phyloP scores from a whole-genome alignment of 2,113 vertebrate species.

The Amphilophus citrinellus region DNA sequence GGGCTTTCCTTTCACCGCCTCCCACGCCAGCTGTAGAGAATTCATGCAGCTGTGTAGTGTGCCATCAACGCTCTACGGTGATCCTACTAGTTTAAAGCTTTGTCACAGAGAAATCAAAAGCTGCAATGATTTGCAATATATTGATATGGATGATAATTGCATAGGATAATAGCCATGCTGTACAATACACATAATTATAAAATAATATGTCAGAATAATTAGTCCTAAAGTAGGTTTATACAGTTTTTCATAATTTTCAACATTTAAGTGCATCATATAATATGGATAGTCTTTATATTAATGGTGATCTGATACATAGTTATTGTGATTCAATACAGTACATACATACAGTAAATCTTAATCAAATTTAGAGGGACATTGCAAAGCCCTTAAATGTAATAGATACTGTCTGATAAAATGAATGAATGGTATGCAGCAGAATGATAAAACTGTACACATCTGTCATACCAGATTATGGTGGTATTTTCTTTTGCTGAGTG shows the following conservation, averaged over 20 bases:
- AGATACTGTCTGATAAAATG: slow-evolving; percentile 59
- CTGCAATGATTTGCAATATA: slow-evolving; percentile 76
- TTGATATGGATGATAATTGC: slow-evolving; percentile 89
- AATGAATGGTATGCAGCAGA: slow-evolving; percentile 70
- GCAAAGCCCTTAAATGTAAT: slow-evolving; percentile 84
- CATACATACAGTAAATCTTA: slow-evolving; percentile 73
- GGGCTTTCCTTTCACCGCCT: slow-evolving; percentile 79
- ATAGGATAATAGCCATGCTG: slow-evolving; percentile 99
- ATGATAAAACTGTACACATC: slow-evolving; percentile 81
- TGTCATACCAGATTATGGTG: slow-evolving; percentile 66
- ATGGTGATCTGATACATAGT: slow-evolving; percentile 69
- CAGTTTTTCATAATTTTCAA: slow-evolving; percentile 74
- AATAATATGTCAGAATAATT: slow-evolving; percentile 85
- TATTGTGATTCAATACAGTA: slow-evolving; percentile 72
- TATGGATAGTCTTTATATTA: slow-evolving; percentile 85
- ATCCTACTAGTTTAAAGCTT: slow-evolving; percentile 88
- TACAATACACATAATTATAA: slow-evolving; percentile 82
- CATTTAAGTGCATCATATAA: slow-evolving; percentile 92
- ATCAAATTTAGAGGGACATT: slow-evolving; percentile 78
- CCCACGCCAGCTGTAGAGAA: slow-evolving; percentile 81
- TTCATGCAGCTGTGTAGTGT: slow-evolving; percentile 89
- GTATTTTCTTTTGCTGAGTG: slow-evolving; percentile 61
- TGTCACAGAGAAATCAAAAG: slow-evolving; percentile 80
- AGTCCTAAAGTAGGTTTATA: slow-evolving; percentile 73
- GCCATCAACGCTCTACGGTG: slow-evolving; percentile 81